Base-by-base conservation (phyloP, 2,797 vertebrate genomes). In the Crocodylus rhombifer region DNA sequence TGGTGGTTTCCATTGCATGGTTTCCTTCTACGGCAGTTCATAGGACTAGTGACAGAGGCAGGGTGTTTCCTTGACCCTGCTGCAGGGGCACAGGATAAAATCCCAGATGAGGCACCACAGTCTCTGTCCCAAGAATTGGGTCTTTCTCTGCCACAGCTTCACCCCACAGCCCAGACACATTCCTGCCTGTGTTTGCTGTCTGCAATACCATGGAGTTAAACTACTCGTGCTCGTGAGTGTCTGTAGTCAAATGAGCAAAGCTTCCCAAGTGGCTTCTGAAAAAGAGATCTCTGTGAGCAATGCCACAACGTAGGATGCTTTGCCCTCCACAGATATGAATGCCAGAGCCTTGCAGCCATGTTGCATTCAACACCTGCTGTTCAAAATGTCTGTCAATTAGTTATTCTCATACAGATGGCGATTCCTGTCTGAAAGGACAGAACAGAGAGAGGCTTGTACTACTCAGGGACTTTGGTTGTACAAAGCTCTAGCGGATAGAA, bases 161-260 rank as follows among this genome's bases (percentile, higher is more conserved):
- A 14, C 69, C 42, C 21, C 33, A 51, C 33, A 51, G 14, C 23
- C 6, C 17, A 17, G 77, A 60, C 75, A 88, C 86, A 89, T 84
- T 95, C 84, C 91, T 93, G 73, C 12, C 56, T 26, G 6, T 88
- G 91, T 93, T 81, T 82, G 90, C 80, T 74, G 15, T 64, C 60
- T 89, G 77, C 51, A 11, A 60, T 7, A 55, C 64, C 78, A 80
- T 79, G 42, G 30, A 86, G 62, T 84, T 86, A 82, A 73, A 93
- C 57, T 69, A 16, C 64, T 42, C 25, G 71, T 81, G 55, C 14
- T 55, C 75, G 91, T 92, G 90, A 65, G 87, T 86, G 79, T 67
- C 85, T 8, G 0, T 93, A 89, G 92, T 80, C 80, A 95, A 82
- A 84, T 60, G 86, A 86, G 36, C 78, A 33, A 42, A 51, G 25